Conservation (phyloP, 2,113 vertebrate genomes). For the Atlantisia rogersi region DNA sequence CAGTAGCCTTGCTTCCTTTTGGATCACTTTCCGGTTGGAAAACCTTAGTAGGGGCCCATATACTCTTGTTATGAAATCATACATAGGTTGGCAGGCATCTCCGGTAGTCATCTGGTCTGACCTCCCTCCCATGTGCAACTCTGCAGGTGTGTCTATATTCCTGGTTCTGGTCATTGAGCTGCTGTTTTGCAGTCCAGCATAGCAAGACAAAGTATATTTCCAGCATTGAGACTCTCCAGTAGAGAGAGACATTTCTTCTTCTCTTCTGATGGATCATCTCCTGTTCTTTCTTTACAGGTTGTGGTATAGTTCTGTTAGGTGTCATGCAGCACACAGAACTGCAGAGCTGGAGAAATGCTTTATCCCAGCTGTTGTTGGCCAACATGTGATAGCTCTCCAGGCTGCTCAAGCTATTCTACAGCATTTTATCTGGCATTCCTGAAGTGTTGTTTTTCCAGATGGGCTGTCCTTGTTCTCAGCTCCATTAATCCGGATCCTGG, state of each 20-base stretch:
- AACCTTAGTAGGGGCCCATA: background rate
- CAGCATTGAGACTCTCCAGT: background rate
- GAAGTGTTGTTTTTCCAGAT: background rate
- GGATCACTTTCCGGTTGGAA: background rate
- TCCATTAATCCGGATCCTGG: background rate
- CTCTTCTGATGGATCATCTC: background rate
- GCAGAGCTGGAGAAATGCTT: background rate
- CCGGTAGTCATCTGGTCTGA: background rate
- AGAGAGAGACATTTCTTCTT: background rate
- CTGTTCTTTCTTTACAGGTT: background rate
- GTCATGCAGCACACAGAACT: background rate
- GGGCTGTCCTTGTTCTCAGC: background rate
- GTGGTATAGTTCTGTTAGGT: background rate
- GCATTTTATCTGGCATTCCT: background rate
- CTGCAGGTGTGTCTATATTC: background rate
- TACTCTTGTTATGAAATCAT: background rate
- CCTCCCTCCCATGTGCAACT: background rate
- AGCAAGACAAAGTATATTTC: background rate
- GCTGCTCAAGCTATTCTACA: background rate
- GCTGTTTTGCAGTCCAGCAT: background rate
- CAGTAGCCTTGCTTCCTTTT: background rate
- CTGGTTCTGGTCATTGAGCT: background rate
- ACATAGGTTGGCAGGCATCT: background rate
- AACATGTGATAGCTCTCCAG: background rate
- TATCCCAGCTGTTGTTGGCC: background rate